Conservation (phyloP, 1,140 invertebrate genomes). For the Nautilus pompilius region DNA sequence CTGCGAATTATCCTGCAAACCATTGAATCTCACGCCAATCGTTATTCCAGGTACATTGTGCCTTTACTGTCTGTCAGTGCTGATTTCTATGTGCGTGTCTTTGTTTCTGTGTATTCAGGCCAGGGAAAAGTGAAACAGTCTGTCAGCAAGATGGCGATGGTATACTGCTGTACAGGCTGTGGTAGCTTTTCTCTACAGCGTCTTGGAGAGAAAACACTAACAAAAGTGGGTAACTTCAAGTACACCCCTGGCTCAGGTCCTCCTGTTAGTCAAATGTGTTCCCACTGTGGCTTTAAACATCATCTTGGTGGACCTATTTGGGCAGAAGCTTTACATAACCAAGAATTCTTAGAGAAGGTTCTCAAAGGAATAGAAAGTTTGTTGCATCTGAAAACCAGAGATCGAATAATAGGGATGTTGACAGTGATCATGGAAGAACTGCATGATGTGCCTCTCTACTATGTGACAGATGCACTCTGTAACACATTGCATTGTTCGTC, state of each 20-base stretch:
- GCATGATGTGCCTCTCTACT: slow-evolving; percentile 81
- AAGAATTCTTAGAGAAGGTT: slow-evolving; percentile 69
- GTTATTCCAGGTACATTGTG: slow-evolving; percentile 88
- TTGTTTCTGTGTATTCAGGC: slow-evolving; percentile 80
- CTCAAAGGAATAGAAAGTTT: slow-evolving; percentile 45
- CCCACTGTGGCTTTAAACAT: slow-evolving; percentile 72
- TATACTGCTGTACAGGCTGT: slow-evolving; percentile 88
- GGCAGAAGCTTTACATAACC: slow-evolving; percentile 79
- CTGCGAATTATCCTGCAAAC: slow-evolving; percentile 87
- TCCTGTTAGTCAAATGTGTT: slow-evolving; percentile 66
- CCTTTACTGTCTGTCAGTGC: slow-evolving; percentile 88
- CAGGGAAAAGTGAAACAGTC: slow-evolving; percentile 76
- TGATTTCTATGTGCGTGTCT: slow-evolving; percentile 96
- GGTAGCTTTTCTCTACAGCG: slow-evolving; percentile 74
- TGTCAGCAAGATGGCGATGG: slow-evolving; percentile 74
- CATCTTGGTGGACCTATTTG: slow-evolving; percentile 93
- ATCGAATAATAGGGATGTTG: slow-evolving; percentile 68
- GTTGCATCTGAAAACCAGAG: slow-evolving; percentile 62
- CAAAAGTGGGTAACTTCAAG: slow-evolving; percentile 57
- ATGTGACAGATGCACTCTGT: slow-evolving; percentile 67
- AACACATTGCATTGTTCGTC: slow-evolving; percentile 63
- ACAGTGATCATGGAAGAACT: slow-evolving; percentile 69
- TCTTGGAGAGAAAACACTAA: slow-evolving; percentile 62
- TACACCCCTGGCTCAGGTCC: slow-evolving; percentile 68
- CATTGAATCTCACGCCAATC: slow-evolving; percentile 86